Percentiles rank a stretch among this genome's conserved stretches.
Conservation (phyloP, 2,888 invertebrate genomes). For the Parnassius orleans region DNA sequence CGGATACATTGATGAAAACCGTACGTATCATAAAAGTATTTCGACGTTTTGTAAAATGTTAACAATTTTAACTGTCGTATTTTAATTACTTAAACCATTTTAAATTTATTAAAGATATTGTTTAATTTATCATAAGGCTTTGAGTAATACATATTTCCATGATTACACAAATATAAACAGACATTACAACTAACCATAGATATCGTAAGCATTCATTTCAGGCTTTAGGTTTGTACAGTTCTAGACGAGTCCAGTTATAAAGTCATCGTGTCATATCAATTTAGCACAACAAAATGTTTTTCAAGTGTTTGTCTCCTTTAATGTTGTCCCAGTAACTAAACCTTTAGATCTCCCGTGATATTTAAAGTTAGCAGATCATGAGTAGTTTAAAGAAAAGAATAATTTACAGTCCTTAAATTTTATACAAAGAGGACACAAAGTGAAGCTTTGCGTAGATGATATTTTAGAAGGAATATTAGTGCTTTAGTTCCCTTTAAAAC, state of each 20-base stretch:
- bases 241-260: conserved; percentile 38
- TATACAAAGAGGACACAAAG: conserved; percentile 31
- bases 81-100: conserved; percentile 15
- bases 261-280: conserved; percentile 27
- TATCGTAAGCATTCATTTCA: conserved; percentile 69
- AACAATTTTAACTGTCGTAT: conserved; percentile 22
- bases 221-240: conserved; percentile 65
- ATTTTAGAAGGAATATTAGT: conserved; percentile 55
- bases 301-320: conserved; percentile 18
- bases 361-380: conserved; percentile 13
- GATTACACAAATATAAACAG: conserved; percentile 51
- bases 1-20: conserved; percentile 78
- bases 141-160: conserved; percentile 26
- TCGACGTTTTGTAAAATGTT: conserved; percentile 47
- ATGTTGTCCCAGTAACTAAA: conserved; percentile 10
- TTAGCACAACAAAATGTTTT: conserved; percentile 6
- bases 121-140: conserved; percentile 11
- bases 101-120: conserved; percentile 12
- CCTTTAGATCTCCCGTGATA: conserved; percentile 19
- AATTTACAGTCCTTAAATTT: neutral
- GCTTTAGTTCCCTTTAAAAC: conserved; percentile 57
- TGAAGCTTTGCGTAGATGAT: conserved; percentile 70
- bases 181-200: conserved; percentile 74
- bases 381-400: conserved; percentile 27
- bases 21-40: conserved; percentile 68